phyloP scores from a whole-genome alignment of 2,113 vertebrate species.

The Microtus ochrogaster region DNA sequence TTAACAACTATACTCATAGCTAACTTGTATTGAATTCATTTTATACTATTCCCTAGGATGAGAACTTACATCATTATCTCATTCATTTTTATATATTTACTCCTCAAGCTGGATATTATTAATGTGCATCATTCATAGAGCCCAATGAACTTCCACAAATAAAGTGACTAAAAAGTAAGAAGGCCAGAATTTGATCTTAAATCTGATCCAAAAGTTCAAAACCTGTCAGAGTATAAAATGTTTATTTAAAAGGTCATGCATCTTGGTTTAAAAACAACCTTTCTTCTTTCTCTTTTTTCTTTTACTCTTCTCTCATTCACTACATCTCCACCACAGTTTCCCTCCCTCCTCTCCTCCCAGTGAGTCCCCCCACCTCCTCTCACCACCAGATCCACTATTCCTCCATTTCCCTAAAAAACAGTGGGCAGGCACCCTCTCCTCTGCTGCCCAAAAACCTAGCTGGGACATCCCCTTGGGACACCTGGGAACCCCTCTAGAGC shows the following conservation, averaged over 20 bases:
- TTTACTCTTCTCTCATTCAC: not conserved
- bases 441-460: no score
- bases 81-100: not conserved
- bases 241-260: fast-evolving
- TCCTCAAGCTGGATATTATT: not conserved
- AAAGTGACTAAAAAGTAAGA: not conserved
- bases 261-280: not conserved
- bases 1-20: not conserved
- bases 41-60: not conserved
- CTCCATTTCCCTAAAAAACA: not conserved
- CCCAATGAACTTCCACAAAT: not conserved
- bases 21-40: not conserved
- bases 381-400: not conserved
- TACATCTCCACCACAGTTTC: not conserved
- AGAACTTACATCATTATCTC: not conserved
- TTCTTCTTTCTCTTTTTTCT: not conserved
- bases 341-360: not conserved
- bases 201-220: not conserved
- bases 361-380: not conserved
- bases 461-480: no score
- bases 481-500: no score
- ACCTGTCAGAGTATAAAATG: not conserved
- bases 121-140: not conserved
- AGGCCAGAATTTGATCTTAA: not conserved
- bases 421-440: no score